Evolutionary conservation across 2,113 vertebrate genomes (phyloP), one percentile per base, ranked within the genome.

Genomic region (Hipposideros armiger): DNA sequence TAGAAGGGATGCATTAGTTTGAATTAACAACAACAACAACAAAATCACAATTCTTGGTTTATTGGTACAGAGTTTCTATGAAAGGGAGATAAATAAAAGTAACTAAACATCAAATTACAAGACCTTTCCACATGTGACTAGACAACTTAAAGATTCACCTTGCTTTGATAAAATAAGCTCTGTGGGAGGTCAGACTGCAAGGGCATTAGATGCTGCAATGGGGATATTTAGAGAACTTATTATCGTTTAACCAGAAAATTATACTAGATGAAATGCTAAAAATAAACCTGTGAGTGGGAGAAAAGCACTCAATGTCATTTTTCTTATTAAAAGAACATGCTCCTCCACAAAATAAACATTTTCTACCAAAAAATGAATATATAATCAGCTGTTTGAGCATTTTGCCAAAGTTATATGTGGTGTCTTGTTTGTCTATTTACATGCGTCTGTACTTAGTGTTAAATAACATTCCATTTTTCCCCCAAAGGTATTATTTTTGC

Each of bases 251-350:
- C 91, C 96, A 92, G 78, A 89, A 97, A 97, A 97, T 95, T 95
- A 95, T 96, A 80, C 42, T 92, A 95, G 28, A 97, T 54, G 11
- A 50, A 97, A 98, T 97, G 84, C 85, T 97, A 97, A 97, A 98
- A 97, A 90, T 92, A 97, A 98, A 97, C 40, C 90, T 97, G 13
- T 76, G 24, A 90, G 42, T 87, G 58, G 50, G 45, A 84, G 30
- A 67, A 97, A 97, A 95, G 11, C 30, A 36, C 14, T 92, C 20
- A 16, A 11, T 97, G 78, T 69, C 84, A 87, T 96, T 95, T 94
- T 97, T 24, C 72, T 97, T 97, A 95, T 97, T 97, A 97, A 97
- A 97, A 97, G 42, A 86, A 78, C 66, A 95, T 32, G n/a, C 74
- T 58, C 52, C 82, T 90, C n/a, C 92, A 95, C 42, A 97, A 97